Conservation (phyloP, 2,113 vertebrate species). For the Embiotoca jacksoni region DNA sequence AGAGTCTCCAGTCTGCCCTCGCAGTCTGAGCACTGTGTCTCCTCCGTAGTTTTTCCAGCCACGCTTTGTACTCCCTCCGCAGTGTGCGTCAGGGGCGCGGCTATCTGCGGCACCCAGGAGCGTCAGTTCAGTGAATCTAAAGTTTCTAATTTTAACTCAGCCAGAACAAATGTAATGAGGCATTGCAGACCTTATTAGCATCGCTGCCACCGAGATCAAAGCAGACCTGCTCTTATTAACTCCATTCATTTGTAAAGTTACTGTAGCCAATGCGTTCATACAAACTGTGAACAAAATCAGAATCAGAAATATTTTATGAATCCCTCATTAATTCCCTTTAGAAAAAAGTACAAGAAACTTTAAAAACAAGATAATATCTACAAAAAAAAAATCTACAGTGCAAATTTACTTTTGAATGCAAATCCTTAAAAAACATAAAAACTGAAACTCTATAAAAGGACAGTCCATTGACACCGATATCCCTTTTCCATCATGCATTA, state of each 20-base stretch:
- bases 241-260: not conserved
- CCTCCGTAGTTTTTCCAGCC: not conserved
- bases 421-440: too few species aligned
- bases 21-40: not conserved
- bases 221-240: not conserved
- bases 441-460: too few species aligned
- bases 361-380: too few species aligned
- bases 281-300: too few species aligned
- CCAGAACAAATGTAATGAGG: not conserved
- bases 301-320: too few species aligned
- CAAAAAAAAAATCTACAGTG: too few species aligned
- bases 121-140: not conserved
- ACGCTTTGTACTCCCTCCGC: not conserved
- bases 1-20: not conserved
- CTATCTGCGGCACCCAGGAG: not conserved
- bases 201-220: not conserved
- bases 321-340: too few species aligned
- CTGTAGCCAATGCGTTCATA: too few species aligned
- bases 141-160: conserved; percentile 34
- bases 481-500: too few species aligned
- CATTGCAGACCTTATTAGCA: not conserved
- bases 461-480: too few species aligned
- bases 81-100: conserved; percentile 21
- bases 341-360: too few species aligned
- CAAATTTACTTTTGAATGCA: too few species aligned